Evolutionary conservation across 2,113 vertebrate genomes (phyloP).

Genomic region (Proteles cristata): DNA sequence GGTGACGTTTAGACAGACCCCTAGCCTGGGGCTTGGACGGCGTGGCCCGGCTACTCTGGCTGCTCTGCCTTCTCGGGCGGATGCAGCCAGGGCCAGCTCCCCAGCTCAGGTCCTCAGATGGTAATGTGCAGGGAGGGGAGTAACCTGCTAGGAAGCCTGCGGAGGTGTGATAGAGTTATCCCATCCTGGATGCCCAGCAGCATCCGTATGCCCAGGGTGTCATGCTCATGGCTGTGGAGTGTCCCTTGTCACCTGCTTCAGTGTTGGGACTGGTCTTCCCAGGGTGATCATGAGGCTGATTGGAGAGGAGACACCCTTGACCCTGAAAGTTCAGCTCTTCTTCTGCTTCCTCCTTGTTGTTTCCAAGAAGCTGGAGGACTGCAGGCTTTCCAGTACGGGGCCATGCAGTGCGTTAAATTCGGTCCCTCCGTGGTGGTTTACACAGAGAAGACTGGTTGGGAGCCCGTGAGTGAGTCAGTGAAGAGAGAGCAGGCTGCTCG

Average conservation of each 20-base stretch:
- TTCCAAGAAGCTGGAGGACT: not conserved
- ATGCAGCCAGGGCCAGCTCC: not conserved
- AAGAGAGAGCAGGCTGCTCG: not conserved
- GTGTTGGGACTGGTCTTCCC: not conserved
- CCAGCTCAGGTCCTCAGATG: not conserved
- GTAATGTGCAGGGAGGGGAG: not conserved
- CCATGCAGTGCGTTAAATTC: not conserved
- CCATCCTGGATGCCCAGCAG: not conserved
- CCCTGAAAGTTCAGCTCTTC: not conserved
- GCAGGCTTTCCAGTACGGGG: not conserved
- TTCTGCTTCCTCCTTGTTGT: not conserved
- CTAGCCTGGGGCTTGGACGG: not conserved
- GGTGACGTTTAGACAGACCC: not conserved
- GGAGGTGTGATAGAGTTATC: not conserved
- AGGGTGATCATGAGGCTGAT: not conserved
- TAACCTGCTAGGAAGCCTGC: not conserved
- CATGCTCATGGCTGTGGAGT: not conserved
- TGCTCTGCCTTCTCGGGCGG: not conserved
- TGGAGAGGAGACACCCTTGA: not conserved
- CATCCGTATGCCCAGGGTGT: not conserved
- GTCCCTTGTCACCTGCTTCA: not conserved
- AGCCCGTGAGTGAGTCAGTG: not conserved
- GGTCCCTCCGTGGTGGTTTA: not conserved
- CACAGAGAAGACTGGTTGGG: not conserved
- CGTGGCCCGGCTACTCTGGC: not conserved